These are phyloP conservation scores for Aptenodytes patagonicus DNA, from an alignment of 2,113 vertebrate species.

Conservation along the genomic window DNA sequence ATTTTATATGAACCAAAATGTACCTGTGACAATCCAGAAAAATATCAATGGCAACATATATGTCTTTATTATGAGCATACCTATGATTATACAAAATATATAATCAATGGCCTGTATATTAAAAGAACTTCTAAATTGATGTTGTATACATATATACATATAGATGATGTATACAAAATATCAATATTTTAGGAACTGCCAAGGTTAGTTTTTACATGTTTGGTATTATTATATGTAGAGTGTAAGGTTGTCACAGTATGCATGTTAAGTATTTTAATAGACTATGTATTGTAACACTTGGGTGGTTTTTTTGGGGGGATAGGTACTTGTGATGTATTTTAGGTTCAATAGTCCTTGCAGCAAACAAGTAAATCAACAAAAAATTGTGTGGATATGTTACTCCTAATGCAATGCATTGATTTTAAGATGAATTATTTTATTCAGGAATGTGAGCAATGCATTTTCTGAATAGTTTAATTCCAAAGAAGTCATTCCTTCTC, in stretches of 20 bases:
- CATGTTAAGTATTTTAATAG: not conserved
- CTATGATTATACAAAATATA: not conserved
- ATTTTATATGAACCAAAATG: not conserved
- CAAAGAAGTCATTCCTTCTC: not conserved
- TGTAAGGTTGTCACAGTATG: not conserved
- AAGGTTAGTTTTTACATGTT: not conserved
- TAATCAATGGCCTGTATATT: not conserved
- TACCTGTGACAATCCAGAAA: not conserved
- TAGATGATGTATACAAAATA: not conserved
- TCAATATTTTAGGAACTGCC: not conserved
- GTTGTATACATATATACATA: not conserved
- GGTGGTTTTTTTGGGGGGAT: accelerated
- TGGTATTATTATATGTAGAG: not conserved
- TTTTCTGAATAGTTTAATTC: not conserved
- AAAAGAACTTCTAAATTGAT: not conserved
- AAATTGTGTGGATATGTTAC: not conserved
- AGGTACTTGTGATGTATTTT: not conserved
- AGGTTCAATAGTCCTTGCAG: not conserved
- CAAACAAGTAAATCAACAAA: not conserved
- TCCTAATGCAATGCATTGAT: not conserved
- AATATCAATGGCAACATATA: not conserved
- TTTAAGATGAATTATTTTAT: not conserved
- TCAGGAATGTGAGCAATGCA: not conserved
- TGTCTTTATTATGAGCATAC: not conserved
- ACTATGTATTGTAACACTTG: not conserved